Evolutionary conservation across 2,113 vertebrate species (phyloP).

Genomic region (Noctilio leporinus): DNA sequence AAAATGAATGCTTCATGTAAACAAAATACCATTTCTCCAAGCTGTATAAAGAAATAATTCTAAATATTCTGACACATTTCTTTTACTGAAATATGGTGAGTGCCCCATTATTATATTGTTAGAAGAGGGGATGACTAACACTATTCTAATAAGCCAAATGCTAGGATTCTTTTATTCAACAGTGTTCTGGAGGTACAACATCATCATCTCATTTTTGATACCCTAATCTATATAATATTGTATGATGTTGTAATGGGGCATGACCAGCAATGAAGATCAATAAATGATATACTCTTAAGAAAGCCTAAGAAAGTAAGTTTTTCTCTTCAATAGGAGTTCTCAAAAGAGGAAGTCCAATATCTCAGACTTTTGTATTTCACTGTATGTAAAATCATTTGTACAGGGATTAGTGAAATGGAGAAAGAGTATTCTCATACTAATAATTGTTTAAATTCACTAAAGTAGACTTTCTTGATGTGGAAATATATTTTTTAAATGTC

Average conservation of each 20-base stretch:
- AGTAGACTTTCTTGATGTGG: not conserved
- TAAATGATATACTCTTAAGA: not conserved
- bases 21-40: constrained; percentile 75
- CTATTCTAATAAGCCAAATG: not conserved
- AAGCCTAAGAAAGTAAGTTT: not conserved
- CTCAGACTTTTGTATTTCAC: not conserved
- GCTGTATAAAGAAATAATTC: constrained; percentile 25
- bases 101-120: not conserved
- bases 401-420: not conserved
- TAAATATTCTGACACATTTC: constrained; percentile 61
- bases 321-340: not conserved
- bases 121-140: not conserved
- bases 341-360: not conserved
- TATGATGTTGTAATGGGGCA: not conserved
- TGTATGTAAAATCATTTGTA: not conserved
- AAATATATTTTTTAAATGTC: not conserved
- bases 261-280: not conserved
- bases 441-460: not conserved
- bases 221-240: not conserved
- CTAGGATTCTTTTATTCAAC: not conserved
- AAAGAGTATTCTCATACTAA: not conserved
- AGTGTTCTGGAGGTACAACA: not conserved
- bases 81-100: constrained; percentile 43
- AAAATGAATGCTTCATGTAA: constrained; percentile 80
- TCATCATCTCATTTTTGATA: not conserved